Percentiles rank a stretch among this genome's conserved stretches.
phyloP scores from a whole-genome alignment of 2,797 vertebrate genomes.

The Chaunax sp. region DNA sequence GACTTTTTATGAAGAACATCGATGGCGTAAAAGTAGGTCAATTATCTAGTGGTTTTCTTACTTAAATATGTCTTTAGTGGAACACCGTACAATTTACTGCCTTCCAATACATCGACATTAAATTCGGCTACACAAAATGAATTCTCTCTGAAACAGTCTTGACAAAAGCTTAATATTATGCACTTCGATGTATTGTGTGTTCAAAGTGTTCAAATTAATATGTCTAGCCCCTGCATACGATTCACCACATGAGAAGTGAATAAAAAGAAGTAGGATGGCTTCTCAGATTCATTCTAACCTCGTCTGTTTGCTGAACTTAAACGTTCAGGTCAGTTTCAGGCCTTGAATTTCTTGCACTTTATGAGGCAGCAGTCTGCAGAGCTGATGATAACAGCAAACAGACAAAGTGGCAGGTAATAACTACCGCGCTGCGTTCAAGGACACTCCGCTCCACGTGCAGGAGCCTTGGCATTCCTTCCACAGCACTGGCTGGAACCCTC shows the following conservation, averaged over 20 bases:
- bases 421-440: constrained; percentile 69
- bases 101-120: background rate
- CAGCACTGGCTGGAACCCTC: constrained; percentile 37
- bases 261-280: background rate
- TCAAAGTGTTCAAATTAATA: constrained; percentile 20
- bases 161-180: background rate
- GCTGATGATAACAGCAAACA: constrained; percentile 65
- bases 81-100: constrained; percentile 6
- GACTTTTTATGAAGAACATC: background rate
- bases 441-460: constrained; percentile 58
- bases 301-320: constrained; percentile 26
- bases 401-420: constrained; percentile 64
- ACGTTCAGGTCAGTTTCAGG: constrained; percentile 35
- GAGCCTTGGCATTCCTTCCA: constrained; percentile 51
- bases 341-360: constrained; percentile 40
- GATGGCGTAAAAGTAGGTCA: constrained; percentile 7
- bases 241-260: background rate
- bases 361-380: constrained; percentile 50
- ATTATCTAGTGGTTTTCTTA: background rate
- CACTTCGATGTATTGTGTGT: background rate
- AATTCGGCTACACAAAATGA: constrained; percentile 6
- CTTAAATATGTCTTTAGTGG: background rate
- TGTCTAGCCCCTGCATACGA: background rate
- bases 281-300: constrained; percentile 22
- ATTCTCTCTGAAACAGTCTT: background rate